A percentile compares a stretch with the other conserved stretches of the same genome.
phyloP scores from a whole-genome alignment of 2,797 vertebrate species.

The Astyanax mexicanus region DNA sequence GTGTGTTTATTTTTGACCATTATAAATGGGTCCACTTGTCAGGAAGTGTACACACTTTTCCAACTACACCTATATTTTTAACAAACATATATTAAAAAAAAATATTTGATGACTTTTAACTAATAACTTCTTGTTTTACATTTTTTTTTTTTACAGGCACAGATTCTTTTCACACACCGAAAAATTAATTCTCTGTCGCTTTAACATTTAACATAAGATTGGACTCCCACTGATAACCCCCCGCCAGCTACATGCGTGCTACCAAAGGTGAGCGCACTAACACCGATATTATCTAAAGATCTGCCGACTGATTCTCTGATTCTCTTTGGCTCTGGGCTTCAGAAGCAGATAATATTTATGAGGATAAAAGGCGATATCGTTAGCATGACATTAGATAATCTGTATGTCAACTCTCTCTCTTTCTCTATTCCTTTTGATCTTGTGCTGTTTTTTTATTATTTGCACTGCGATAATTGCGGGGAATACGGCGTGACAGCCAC shows the following conservation, averaged over 20 bases:
- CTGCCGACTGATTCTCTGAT: background rate
- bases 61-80: too few relatives aligned
- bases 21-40: too few relatives aligned
- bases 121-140: too few relatives aligned
- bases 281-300: background rate
- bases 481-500: background rate
- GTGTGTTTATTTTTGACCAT: too few relatives aligned
- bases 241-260: background rate
- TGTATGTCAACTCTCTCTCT: background rate
- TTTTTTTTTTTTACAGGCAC: too few relatives aligned
- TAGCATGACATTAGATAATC: background rate
- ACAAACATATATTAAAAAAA: too few relatives aligned
- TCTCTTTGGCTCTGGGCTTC: conserved; percentile 1
- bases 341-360: conserved; percentile 11
- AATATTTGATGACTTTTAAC: too few relatives aligned
- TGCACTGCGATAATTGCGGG: background rate
- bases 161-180: too few relatives aligned
- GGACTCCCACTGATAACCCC: background rate
- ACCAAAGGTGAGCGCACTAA: background rate
- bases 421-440: conserved; percentile 3
- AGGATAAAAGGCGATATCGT: conserved; percentile 11
- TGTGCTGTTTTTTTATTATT: background rate
- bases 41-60: too few relatives aligned
- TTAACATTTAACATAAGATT: too few relatives aligned
- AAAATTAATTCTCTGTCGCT: background rate